These are phyloP conservation scores for Cheilosia pagana DNA, from an alignment of 2,888 invertebrate species.

Conservation along the genomic window DNA sequence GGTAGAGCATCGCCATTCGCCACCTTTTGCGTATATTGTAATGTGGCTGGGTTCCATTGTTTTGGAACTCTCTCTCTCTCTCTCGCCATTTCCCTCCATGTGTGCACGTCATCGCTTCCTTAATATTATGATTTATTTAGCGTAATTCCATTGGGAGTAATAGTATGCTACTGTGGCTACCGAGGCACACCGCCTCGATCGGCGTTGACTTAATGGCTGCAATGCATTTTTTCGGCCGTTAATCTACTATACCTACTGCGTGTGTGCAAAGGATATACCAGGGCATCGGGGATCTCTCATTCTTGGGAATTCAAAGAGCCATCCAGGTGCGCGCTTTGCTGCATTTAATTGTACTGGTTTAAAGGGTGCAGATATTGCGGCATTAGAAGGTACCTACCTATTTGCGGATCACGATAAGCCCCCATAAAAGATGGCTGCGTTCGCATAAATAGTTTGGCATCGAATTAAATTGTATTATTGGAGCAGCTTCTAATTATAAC, in stretches of 20 bases:
- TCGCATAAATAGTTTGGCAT: neutral
- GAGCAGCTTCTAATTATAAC: neutral
- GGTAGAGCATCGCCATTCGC: constrained; percentile 45
- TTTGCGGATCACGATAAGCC: neutral
- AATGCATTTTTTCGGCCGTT: constrained; percentile 1
- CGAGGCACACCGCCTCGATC: constrained; percentile 10
- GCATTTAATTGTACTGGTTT: neutral
- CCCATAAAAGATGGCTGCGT: neutral
- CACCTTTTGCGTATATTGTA: constrained; percentile 41
- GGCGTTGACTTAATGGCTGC: constrained; percentile 32
- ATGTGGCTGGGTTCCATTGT: constrained; percentile 46
- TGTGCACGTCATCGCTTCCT: constrained; percentile 55
- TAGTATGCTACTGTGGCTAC: constrained; percentile 56
- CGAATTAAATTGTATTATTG: neutral
- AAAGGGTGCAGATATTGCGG: neutral
- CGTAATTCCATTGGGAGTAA: constrained; percentile 53
- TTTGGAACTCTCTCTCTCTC: constrained; percentile 20
- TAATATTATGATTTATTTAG: constrained; percentile 65
- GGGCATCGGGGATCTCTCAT: neutral
- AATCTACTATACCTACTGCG: constrained; percentile 17
- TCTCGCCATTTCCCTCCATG: neutral
- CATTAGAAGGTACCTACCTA: neutral
- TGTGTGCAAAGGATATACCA: neutral
- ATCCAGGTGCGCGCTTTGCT: constrained; percentile 4
- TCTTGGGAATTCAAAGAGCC: neutral